Evolutionary conservation across 1,140 invertebrate species (phyloP).

Genomic region (Metaphire vulgaris): DNA sequence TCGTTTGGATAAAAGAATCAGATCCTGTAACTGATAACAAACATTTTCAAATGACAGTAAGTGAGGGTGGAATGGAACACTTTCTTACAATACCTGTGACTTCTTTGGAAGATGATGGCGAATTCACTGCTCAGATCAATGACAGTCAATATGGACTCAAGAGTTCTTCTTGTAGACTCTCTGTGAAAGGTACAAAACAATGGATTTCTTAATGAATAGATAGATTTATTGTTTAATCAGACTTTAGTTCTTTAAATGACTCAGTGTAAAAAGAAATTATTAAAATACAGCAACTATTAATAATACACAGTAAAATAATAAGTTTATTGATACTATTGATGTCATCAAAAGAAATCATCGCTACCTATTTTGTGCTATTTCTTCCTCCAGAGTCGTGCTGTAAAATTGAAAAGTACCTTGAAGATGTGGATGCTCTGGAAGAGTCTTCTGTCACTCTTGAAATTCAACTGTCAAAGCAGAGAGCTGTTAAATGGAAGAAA

Average conservation of each 20-base stretch:
- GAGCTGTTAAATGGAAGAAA: slow-evolving; percentile 3
- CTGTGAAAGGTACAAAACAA: slow-evolving; percentile 31
- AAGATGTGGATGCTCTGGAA: not conserved
- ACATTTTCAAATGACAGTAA: slow-evolving; percentile 10
- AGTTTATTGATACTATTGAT: too few relatives aligned
- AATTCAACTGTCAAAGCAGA: not conserved
- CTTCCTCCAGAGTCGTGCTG: not conserved
- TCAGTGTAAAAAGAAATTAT: too few relatives aligned
- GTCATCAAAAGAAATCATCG: too few relatives aligned
- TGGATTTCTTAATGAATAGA: too few relatives aligned
- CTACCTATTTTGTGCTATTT: too few relatives aligned
- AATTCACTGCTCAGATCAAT: slow-evolving; percentile 27
- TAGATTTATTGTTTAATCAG: too few relatives aligned
- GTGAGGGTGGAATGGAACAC: slow-evolving; percentile 26
- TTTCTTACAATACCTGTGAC: slow-evolving; percentile 26
- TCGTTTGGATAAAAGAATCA: not conserved
- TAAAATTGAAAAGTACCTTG: not conserved
- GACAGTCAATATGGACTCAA: slow-evolving; percentile 3
- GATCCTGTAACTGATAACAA: slow-evolving; percentile 9
- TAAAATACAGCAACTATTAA: too few relatives aligned
- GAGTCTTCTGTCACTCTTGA: not conserved
- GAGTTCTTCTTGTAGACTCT: slow-evolving; percentile 14
- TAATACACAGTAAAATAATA: too few relatives aligned
- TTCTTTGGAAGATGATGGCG: slow-evolving; percentile 27
- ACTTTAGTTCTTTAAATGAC: too few relatives aligned